Percentiles rank a stretch among this genome's conserved stretches.
phyloP scores from a whole-genome alignment of 2,797 vertebrate genomes.

The Galago senegalensis region DNA sequence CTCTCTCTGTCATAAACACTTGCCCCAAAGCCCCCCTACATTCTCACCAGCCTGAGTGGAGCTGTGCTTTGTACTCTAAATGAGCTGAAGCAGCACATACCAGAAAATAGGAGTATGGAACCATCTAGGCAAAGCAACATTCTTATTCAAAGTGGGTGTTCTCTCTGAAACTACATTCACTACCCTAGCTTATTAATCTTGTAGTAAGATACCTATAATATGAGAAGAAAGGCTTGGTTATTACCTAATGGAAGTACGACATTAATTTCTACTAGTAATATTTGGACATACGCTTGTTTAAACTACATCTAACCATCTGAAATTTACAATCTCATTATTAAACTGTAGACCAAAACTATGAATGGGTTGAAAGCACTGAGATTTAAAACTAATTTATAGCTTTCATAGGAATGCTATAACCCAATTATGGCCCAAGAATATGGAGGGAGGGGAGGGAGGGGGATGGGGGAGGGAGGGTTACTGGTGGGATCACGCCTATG shows the following conservation, averaged over 20 bases:
- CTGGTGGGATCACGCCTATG: too few relatives aligned
- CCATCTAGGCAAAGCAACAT: not conserved
- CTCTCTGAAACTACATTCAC: not conserved
- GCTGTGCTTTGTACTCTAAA: not conserved
- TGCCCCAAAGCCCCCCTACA: not conserved
- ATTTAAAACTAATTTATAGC: constrained; percentile 43
- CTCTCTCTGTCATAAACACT: not conserved
- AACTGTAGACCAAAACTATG: constrained; percentile 56
- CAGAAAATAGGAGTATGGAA: not conserved
- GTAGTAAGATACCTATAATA: not conserved
- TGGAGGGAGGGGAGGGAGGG: too few relatives aligned
- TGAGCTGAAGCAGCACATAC: not conserved
- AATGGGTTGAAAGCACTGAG: constrained; percentile 60
- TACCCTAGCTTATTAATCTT: not conserved
- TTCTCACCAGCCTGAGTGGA: not conserved
- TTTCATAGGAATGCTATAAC: too few relatives aligned
- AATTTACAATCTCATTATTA: constrained; percentile 67
- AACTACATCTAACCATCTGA: not conserved
- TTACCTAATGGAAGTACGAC: not conserved
- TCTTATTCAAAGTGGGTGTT: not conserved
- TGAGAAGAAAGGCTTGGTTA: not conserved
- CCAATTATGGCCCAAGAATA: too few relatives aligned
- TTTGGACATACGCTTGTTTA: not conserved
- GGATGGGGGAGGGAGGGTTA: too few relatives aligned
- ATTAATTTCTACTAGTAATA: constrained; percentile 52